A percentile compares a stretch with the other conserved stretches of the same genome.
Conservation (phyloP, 2,888 invertebrate species). For the Xanthorhoe spadicearia region DNA sequence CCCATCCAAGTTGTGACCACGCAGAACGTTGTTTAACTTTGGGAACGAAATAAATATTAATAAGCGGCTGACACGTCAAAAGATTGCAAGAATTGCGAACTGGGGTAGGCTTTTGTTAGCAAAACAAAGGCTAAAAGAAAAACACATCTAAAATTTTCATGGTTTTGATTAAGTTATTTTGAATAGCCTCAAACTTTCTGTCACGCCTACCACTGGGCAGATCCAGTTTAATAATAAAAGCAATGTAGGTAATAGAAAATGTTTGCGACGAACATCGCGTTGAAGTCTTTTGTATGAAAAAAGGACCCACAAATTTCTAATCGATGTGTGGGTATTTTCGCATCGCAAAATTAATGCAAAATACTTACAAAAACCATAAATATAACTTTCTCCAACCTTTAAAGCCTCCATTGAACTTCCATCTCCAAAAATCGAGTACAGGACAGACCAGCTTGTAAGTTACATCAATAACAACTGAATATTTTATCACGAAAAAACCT, state of each 20-base stretch:
- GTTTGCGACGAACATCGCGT: constrained; percentile 7
- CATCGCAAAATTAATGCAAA: constrained; percentile 19
- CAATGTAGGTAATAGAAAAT: background rate
- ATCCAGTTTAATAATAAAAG: background rate
- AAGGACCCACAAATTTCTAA: background rate
- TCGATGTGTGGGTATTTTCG: background rate
- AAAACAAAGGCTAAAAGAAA: too few relatives aligned
- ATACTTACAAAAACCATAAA: constrained; percentile 16
- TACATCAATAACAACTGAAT: background rate
- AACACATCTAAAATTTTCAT: too few relatives aligned
- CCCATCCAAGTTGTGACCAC: too few relatives aligned
- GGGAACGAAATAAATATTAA: too few relatives aligned
- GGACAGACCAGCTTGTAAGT: constrained; percentile 4
- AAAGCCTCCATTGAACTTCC: constrained; percentile 20
- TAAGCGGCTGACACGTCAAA: too few relatives aligned
- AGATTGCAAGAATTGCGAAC: too few relatives aligned
- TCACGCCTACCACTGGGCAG: too few relatives aligned
- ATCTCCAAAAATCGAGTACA: constrained; percentile 29
- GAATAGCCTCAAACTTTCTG: too few relatives aligned
- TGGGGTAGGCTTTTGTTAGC: too few relatives aligned
- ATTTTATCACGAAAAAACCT: too few relatives aligned
- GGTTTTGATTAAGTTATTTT: too few relatives aligned
- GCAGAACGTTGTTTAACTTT: too few relatives aligned
- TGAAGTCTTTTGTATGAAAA: constrained; percentile 21
- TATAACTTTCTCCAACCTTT: constrained; percentile 32